Conservation (phyloP, 1,140 invertebrate species). For the Lanistes nyassanus region DNA sequence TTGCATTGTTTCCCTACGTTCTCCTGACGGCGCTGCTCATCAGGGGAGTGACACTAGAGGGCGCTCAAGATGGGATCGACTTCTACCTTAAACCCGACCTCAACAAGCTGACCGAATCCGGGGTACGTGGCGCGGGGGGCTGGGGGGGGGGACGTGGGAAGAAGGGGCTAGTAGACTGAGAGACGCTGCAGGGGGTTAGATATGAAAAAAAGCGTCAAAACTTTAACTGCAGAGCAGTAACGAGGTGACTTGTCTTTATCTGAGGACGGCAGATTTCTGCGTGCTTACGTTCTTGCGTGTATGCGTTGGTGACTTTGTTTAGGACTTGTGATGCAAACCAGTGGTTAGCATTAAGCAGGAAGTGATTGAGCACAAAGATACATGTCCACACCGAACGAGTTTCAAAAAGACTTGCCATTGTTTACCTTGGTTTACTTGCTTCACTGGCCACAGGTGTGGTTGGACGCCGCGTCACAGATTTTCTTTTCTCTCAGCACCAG, state of each 20-base stretch:
- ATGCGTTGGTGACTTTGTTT: not conserved
- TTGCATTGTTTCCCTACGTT: conserved; percentile 63
- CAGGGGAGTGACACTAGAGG: conserved; percentile 74
- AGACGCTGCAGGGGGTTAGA: no score
- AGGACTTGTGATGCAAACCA: not conserved
- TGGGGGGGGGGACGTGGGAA: no score
- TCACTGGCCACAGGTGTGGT: conserved; percentile 52
- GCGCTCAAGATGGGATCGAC: conserved; percentile 80
- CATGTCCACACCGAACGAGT: not conserved
- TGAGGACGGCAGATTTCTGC: no score
- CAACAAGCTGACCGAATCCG: conserved; percentile 22
- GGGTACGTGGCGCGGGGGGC: conserved; percentile 14
- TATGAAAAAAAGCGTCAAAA: no score
- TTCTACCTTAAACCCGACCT: conserved; percentile 80
- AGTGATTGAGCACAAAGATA: not conserved
- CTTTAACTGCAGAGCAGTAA: no score
- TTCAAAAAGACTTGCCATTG: no score
- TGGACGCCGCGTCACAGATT: conserved; percentile 57
- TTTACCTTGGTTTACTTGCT: not conserved
- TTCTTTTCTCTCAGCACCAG: conserved; percentile 56
- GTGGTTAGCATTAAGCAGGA: not conserved
- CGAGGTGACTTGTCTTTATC: no score
- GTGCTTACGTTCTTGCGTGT: not conserved
- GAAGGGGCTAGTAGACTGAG: no score
- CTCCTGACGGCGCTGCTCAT: conserved; percentile 64